Conservation (phyloP, 1,140 invertebrate genomes). For the Phenacoccus solenopsis region DNA sequence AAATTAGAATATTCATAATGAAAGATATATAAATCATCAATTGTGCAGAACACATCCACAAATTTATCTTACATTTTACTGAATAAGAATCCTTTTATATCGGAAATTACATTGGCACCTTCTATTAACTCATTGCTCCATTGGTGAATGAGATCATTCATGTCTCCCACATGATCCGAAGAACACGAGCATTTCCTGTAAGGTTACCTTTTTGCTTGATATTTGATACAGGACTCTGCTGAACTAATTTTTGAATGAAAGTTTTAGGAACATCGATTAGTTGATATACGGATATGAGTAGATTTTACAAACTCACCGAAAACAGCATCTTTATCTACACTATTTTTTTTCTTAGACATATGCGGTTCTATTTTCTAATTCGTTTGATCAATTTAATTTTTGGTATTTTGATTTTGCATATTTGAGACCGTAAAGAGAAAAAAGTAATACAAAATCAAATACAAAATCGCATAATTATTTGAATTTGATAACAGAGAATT, state of each 20-base stretch:
- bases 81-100: background rate
- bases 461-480: too few species aligned
- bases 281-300: background rate
- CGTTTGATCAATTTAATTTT: too few species aligned
- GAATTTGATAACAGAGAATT: too few species aligned
- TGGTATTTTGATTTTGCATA: too few species aligned
- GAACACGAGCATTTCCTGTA: background rate
- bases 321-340: background rate
- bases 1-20: background rate
- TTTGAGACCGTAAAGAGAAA: too few species aligned
- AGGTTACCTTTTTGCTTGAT: background rate
- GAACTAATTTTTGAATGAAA: background rate
- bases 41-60: too few species aligned
- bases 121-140: conserved; percentile 18
- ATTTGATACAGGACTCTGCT: background rate
- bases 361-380: too few species aligned
- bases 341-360: background rate
- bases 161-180: conserved; percentile 13
- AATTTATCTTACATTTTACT: background rate
- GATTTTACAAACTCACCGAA: background rate
- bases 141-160: conserved; percentile 10
- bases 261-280: too few species aligned
- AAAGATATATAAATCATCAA: background rate
- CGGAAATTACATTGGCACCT: background rate
- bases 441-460: too few species aligned